phyloP scores from a whole-genome alignment of 2,888 invertebrate genomes.

The Chrysolina americana region DNA sequence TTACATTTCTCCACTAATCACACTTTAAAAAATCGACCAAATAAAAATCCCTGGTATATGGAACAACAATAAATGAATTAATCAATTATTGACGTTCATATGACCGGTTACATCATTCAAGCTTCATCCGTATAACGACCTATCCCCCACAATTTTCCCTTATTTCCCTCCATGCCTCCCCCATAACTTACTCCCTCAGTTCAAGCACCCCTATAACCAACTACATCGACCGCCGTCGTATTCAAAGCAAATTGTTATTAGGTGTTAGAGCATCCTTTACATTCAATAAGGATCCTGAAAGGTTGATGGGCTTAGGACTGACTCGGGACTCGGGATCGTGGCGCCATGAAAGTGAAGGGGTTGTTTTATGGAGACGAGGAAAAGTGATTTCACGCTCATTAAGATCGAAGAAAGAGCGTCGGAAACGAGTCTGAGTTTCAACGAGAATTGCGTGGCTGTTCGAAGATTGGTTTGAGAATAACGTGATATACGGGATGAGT shows the following conservation, averaged over 20 bases:
- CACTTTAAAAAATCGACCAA: no score
- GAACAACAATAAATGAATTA: no score
- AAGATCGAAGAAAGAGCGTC: not conserved
- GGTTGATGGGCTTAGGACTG: not conserved
- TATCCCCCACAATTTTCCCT: no score
- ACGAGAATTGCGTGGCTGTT: not conserved
- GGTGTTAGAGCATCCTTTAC: constrained; percentile 5
- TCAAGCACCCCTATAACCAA: not conserved
- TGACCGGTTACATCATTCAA: no score
- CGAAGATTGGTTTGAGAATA: not conserved
- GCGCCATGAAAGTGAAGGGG: not conserved
- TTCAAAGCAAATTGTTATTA: constrained; percentile 29
- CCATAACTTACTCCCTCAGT: not conserved
- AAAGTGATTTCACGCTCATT: not conserved
- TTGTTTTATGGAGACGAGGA: not conserved
- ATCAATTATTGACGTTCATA: no score
- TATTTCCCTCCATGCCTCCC: not conserved
- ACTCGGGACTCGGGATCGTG: no score
- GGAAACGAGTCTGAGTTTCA: not conserved
- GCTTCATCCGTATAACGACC: no score
- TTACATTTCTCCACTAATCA: no score
- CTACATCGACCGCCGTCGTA: not conserved
- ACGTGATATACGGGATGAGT: not conserved
- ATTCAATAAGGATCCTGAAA: constrained; percentile 7
- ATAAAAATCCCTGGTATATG: no score